Evolutionary conservation across 2,113 vertebrate genomes (phyloP), one percentile per base, ranked within the genome.

Genomic region (Cromileptes altivelis): DNA sequence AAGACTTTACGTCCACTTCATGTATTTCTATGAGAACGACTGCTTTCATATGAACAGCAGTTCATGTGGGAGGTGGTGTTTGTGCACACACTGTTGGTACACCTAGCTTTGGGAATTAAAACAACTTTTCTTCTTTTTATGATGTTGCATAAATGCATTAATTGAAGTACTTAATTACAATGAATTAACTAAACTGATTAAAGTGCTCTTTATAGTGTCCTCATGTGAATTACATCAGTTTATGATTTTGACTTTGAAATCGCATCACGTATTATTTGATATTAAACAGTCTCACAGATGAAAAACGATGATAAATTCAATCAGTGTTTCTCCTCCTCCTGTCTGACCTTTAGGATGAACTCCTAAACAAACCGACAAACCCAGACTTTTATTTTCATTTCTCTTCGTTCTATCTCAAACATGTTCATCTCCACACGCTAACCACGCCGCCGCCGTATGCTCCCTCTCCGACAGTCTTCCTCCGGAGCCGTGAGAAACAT

Each of bases 401-500:
- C n/a, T 37, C 58, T 25, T 14, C 50, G 21, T 53, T 72, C 55
- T 33, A 14, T 49, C 13, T 49, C 49, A 18, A 15, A 50, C 17
- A 50, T 50, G 49, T 50, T 50, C 33, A 18, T 71, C 68, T 73
- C 47, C 40, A 73, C 70, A 17, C 10, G 17, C 11, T 19, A 55
- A n/a, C 6, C 21, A 2, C 17, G 19, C 30, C 2, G 13, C 50
- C 70, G 14, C 47, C 33, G 0, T 33, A 0, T 23, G 2, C 47
- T 45, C 65, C 49, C 45, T 64, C 63, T 69, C 55, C 23, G 50
- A 55, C 64, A 37, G 27, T 14, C 62, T 37, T 79, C 68, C 75
- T 83, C 45, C 19, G 21, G 84, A 52, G 84, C 83, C 83, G 89
- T 92, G 83, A 93, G 90, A 93, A 89, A 75, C 82, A 58, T 84